Conservation (phyloP, 2,888 invertebrate species). For the Dusona sp. region DNA sequence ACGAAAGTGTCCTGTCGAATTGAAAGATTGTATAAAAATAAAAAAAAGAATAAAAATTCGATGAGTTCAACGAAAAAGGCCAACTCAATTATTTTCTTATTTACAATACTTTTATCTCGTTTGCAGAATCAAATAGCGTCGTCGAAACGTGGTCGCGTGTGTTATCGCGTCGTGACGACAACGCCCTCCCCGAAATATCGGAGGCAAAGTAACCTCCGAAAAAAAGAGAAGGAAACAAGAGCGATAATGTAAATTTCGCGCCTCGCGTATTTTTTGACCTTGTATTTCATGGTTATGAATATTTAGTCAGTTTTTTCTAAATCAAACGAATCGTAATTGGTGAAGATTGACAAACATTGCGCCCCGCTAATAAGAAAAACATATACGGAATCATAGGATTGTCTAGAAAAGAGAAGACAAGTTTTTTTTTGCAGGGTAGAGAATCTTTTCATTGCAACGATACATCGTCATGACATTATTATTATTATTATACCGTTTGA, state of each 20-base stretch:
- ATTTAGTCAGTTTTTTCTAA: constrained; percentile 33
- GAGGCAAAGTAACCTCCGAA: background rate
- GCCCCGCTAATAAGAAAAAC: constrained; percentile 34
- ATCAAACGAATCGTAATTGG: constrained; percentile 36
- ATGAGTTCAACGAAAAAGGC: background rate
- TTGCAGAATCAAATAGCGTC: constrained; percentile 15
- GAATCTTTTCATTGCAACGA: constrained; percentile 2
- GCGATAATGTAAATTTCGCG: background rate
- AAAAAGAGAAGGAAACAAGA: background rate
- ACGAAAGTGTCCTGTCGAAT: background rate
- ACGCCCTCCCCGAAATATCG: constrained; percentile 3
- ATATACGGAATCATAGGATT: background rate
- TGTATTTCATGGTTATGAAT: constrained; percentile 20
- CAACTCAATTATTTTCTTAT: background rate
- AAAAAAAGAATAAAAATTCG: background rate
- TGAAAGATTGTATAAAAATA: background rate
- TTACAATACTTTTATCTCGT: constrained; percentile 31
- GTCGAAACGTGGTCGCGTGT: background rate
- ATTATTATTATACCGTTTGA: background rate
- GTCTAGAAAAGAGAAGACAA: background rate
- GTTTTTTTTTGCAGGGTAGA: background rate
- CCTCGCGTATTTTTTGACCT: constrained; percentile 28
- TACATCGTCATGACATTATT: background rate
- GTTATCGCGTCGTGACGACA: constrained; percentile 20
- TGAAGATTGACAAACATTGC: constrained; percentile 28